A percentile compares a stretch with the other conserved stretches of the same genome.
phyloP scores from a whole-genome alignment of 2,113 vertebrate genomes.

The Mobula hypostoma region DNA sequence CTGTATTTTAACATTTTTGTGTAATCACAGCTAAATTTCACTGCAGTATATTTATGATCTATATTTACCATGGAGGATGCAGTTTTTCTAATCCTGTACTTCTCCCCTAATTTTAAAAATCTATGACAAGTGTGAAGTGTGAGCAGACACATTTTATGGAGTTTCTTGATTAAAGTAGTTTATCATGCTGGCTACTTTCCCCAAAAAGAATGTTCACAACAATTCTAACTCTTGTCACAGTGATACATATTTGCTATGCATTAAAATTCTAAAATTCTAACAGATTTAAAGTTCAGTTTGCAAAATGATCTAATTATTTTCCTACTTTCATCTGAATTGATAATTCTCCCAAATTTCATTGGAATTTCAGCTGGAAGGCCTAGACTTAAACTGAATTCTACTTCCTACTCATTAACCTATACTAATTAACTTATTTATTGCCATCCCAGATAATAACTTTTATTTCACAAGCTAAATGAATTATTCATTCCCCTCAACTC shows the following conservation, averaged over 20 bases:
- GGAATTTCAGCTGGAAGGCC: neutral
- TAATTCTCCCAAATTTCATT: neutral
- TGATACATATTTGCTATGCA: neutral
- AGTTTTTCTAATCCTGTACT: neutral
- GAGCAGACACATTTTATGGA: neutral
- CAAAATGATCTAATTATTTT: neutral
- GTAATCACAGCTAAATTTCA: neutral
- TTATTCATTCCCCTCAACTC: neutral
- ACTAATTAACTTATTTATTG: neutral
- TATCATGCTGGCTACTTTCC: neutral
- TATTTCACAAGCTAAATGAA: neutral
- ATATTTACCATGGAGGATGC: neutral
- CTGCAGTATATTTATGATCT: neutral
- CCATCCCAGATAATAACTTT: neutral
- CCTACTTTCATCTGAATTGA: neutral
- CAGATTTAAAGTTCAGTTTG: neutral
- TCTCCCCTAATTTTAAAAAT: neutral
- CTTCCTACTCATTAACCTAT: neutral
- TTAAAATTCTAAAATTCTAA: neutral
- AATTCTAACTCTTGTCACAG: neutral
- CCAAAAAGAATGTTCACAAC: neutral
- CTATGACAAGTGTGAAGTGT: too few species aligned
- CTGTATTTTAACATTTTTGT: neutral
- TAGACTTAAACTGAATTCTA: neutral
- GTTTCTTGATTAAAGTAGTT: neutral